These are phyloP conservation scores for Trissolcus japonicus DNA, from an alignment of 2,888 invertebrate genomes.

Conservation along the genomic window DNA sequence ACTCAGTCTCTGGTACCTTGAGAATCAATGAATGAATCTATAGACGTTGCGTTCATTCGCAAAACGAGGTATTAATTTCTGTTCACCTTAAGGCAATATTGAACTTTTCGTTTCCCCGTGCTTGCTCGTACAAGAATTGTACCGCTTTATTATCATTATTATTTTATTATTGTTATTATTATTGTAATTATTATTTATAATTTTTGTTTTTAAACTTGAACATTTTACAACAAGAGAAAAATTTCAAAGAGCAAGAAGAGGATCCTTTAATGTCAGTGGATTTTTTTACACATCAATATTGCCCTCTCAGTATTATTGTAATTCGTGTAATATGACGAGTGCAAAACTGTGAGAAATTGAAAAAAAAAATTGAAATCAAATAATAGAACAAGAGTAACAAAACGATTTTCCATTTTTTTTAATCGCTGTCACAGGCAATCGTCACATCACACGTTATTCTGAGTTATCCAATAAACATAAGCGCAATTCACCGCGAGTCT, in stretches of 20 bases:
- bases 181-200: background rate
- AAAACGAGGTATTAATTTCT: conserved; percentile 43
- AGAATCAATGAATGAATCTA: conserved; percentile 47
- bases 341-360: conserved; percentile 18
- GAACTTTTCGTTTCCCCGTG: background rate
- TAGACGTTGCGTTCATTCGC: conserved; percentile 38
- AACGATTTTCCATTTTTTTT: background rate
- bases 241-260: too few relatives aligned
- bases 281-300: conserved; percentile 28
- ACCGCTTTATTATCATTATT: background rate
- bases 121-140: background rate
- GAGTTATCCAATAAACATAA: too few relatives aligned
- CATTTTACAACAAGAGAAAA: too few relatives aligned
- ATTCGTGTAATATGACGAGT: conserved; percentile 45
- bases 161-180: background rate
- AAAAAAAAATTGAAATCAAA: conserved; percentile 27
- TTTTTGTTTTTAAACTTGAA: too few relatives aligned
- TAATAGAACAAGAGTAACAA: background rate
- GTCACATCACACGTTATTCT: background rate
- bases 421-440: background rate
- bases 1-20: conserved; percentile 21
- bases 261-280: too few relatives aligned
- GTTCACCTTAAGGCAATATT: conserved; percentile 50
- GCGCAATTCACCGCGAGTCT: background rate
- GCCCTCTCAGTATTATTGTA: conserved; percentile 49